Evolutionary conservation across 2,113 vertebrate species (phyloP), one percentile per base, ranked within the genome.

Genomic region (Ceyx margarethae): DNA sequence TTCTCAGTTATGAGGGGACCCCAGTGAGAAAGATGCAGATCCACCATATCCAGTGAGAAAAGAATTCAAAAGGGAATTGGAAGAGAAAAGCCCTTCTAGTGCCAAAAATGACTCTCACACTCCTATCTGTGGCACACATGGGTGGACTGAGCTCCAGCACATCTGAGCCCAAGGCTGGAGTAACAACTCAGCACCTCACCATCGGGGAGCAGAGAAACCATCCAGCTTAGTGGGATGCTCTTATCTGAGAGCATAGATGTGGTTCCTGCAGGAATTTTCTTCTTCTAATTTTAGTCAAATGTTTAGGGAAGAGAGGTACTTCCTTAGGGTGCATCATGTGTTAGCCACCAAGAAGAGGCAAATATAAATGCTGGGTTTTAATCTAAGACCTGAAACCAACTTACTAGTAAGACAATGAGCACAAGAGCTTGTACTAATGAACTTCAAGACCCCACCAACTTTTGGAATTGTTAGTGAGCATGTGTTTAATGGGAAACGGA

Each of bases 21-120:
- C 13, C 1, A 0, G 6, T 33, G 56, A 58, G 53, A 33, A 53
- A 0, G 2, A 4, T 3, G 20, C 19, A 58, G 42, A 62, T 17
- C 42, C 42, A 46, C 16, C 50, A 15, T 1, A 85, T 54, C 42
- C 58, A 37, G 56, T 18, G 43, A 62, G 66, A 77, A 14, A 9
- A 37, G 37, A 74, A 58, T 20, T 62, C 56, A 15, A 62, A 85
- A 40, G 25, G 13, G 46, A 5, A 51, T 1, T 37, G 56, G 71
- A 78, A 37, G 12, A 62, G 28, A 40, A 91, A 85, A 88, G 19
- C 13, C 28, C 16, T 76, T n/a, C 26, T 3, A 6, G 22, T 50
- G 85, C 54, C 90, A 83, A 80, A 92, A 94, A 0, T 19, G 21
- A 11, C 31, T 76, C 64, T 75, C 2, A 1, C 9, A 14, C 61